Conservation (phyloP, 2,797 vertebrate species). For the Champsocephalus esox region DNA sequence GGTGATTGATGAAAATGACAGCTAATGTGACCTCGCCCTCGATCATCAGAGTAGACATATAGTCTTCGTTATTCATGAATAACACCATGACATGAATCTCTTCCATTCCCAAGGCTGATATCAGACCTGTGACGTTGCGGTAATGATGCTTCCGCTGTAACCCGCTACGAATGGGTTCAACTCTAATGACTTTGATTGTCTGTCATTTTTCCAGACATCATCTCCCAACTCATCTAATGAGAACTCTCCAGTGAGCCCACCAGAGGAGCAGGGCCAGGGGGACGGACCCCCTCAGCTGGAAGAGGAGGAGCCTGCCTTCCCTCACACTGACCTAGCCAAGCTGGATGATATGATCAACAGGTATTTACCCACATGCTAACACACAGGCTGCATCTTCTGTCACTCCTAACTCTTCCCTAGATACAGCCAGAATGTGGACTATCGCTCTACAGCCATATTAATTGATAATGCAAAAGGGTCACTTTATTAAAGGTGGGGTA, state of each 20-base stretch:
- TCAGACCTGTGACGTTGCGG: too few relatives aligned
- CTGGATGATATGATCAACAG: conserved; percentile 99
- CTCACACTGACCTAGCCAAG: conserved; percentile 98
- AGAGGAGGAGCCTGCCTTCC: conserved; percentile 99
- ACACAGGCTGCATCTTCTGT: neutral
- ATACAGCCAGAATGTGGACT: neutral
- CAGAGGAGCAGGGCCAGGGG: conserved; percentile 94
- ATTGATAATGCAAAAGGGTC: neutral
- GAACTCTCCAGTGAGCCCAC: conserved; percentile 98
- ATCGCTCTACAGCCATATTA: neutral
- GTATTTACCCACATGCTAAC: conserved; percentile 72
- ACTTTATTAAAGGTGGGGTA: neutral
- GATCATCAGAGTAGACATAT: neutral
- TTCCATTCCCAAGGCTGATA: too few relatives aligned
- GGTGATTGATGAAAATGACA: neutral
- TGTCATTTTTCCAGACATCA: conserved; percentile 86
- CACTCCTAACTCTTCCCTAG: neutral
- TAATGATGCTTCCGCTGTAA: too few relatives aligned
- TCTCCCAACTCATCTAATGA: conserved; percentile 99
- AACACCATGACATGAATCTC: too few relatives aligned
- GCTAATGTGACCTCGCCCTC: neutral
- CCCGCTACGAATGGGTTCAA: too few relatives aligned
- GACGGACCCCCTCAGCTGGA: conserved; percentile 94
- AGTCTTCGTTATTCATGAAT: neutral
- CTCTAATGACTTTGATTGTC: conserved; percentile 12